phyloP scores from a whole-genome alignment of 2,888 invertebrate species.

The Limnephilus rhombicus region DNA sequence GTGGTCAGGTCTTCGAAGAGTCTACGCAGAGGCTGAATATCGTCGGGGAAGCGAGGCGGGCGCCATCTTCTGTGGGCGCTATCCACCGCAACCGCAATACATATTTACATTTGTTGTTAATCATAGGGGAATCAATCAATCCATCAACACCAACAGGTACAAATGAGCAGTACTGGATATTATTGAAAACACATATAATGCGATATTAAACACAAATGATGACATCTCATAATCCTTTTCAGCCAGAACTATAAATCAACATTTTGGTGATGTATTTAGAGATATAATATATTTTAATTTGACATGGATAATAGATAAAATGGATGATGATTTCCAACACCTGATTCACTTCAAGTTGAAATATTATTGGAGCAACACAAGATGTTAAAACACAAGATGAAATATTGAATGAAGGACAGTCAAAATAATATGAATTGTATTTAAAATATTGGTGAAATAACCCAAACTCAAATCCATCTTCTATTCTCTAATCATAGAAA shows the following conservation, averaged over 20 bases:
- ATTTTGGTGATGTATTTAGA: not conserved
- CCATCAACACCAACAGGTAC: not conserved
- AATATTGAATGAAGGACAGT: not conserved
- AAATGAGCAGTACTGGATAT: not conserved
- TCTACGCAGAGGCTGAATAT: slow-evolving; percentile 87
- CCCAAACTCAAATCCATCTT: slow-evolving; percentile 19
- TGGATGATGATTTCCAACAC: not conserved
- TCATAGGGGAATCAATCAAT: slow-evolving; percentile 10
- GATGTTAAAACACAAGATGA: not conserved
- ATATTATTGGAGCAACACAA: not conserved
- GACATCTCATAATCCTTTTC: not conserved
- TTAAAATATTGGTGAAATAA: not conserved
- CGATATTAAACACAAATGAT: not conserved
- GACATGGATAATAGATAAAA: not conserved
- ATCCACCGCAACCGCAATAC: slow-evolving; percentile 64
- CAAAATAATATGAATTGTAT: not conserved
- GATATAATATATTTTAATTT: not conserved
- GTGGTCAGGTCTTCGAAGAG: slow-evolving; percentile 86
- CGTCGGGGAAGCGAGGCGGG: slow-evolving; percentile 88
- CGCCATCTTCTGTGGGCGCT: slow-evolving; percentile 91
- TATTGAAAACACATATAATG: not conserved
- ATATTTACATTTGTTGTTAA: slow-evolving; percentile 43
- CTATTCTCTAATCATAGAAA: not conserved
- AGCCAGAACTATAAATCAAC: not conserved
- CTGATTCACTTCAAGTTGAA: not conserved